Conservation (phyloP, 1,140 invertebrate genomes). For the Aphelenchoides besseyi region DNA sequence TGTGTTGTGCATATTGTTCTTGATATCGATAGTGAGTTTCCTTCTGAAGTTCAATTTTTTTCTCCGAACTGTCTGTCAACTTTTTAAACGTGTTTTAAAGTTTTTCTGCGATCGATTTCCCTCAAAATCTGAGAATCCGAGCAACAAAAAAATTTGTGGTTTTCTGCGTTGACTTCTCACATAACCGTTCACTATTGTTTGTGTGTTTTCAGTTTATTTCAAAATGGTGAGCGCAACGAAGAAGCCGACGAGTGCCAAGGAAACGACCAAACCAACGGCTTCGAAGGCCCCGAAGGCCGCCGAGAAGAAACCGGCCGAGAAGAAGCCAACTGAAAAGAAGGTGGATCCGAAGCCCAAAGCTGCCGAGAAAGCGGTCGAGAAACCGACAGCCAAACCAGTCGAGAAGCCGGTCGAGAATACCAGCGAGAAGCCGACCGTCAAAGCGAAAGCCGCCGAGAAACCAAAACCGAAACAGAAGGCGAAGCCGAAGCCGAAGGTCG, state of each 20-base stretch:
- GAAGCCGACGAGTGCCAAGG: slow-evolving; percentile 57
- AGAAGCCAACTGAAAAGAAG: background rate
- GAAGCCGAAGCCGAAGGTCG: slow-evolving; percentile 31
- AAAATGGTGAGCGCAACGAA: background rate
- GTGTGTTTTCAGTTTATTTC: background rate
- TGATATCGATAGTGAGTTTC: too few relatives aligned
- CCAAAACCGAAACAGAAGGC: slow-evolving; percentile 29
- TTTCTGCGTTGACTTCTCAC: background rate
- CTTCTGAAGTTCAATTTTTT: too few relatives aligned
- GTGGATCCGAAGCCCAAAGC: background rate
- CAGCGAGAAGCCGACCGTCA: background rate
- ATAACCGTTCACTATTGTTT: background rate
- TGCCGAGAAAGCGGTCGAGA: background rate
- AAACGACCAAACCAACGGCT: slow-evolving; percentile 51
- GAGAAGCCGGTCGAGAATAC: background rate
- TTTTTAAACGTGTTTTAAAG: background rate
- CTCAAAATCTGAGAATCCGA: background rate
- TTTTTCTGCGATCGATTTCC: background rate
- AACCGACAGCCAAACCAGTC: background rate
- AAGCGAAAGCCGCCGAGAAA: slow-evolving; percentile 21
- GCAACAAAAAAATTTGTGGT: background rate
- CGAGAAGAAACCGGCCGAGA: slow-evolving; percentile 14
- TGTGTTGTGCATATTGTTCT: too few relatives aligned
- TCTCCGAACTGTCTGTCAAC: too few relatives aligned
- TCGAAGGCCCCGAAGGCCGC: slow-evolving; percentile 55